A percentile compares a stretch with the other conserved stretches of the same genome.
These are phyloP conservation scores for Rostratula benghalensis DNA, from an alignment of 2,113 vertebrate genomes.

Conservation along the genomic window DNA sequence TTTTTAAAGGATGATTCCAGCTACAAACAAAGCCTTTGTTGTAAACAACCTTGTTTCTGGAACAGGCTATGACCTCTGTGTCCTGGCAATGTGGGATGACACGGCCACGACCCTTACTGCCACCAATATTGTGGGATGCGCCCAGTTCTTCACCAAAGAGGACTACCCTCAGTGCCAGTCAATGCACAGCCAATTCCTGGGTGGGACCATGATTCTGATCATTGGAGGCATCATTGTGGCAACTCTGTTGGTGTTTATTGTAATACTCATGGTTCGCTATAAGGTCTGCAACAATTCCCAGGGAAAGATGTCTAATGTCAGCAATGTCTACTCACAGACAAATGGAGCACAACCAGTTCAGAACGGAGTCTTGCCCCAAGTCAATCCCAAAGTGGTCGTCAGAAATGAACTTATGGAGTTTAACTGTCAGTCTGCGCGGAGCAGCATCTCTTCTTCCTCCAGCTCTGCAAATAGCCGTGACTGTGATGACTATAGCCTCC, in stretches of 20 bases:
- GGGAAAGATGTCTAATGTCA: conserved; percentile 84
- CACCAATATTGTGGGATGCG: conserved; percentile 94
- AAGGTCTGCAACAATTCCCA: conserved; percentile 86
- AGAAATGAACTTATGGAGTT: conserved; percentile 90
- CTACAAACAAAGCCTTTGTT: conserved; percentile 90
- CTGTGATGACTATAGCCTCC: conserved; percentile 77
- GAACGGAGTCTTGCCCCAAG: conserved; percentile 77
- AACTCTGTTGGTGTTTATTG: conserved; percentile 92
- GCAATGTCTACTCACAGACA: conserved; percentile 91
- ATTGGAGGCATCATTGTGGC: conserved; percentile 96
- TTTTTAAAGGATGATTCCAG: conserved; percentile 90
- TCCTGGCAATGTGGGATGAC: conserved; percentile 97
- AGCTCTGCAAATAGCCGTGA: conserved; percentile 83
- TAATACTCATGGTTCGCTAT: conserved; percentile 96
- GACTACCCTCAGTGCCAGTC: conserved; percentile 94
- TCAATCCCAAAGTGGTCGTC: conserved; percentile 86
- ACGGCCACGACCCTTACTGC: conserved; percentile 92
- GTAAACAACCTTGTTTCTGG: conserved; percentile 95
- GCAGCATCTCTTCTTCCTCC: conserved; percentile 90
- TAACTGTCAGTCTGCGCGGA: conserved; percentile 85
- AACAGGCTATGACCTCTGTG: conserved; percentile 93
- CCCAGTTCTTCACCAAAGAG: conserved; percentile 91
- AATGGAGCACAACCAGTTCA: conserved; percentile 85
- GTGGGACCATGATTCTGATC: conserved; percentile 96
- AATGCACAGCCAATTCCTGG: conserved; percentile 91